These are phyloP conservation scores for Dreissena rostriformis DNA, from an alignment of 1,140 invertebrate species.

Conservation along the genomic window DNA sequence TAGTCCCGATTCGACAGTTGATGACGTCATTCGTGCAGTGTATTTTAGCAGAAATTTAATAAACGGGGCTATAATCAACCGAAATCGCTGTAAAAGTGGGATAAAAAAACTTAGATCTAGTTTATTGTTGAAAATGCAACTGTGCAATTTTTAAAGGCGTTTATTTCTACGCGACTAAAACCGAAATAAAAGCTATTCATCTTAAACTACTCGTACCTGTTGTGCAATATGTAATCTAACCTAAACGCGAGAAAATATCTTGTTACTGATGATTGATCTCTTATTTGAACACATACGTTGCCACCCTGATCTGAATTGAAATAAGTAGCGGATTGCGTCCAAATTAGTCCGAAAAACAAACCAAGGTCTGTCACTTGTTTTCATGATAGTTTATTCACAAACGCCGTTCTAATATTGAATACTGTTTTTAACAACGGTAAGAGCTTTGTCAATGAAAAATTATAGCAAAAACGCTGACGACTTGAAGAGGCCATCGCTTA, in stretches of 20 bases:
- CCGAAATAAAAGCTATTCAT: background rate
- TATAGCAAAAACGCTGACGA: conserved; percentile 1
- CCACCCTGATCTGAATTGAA: background rate
- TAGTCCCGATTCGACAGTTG: too few species aligned
- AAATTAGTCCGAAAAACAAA: conserved; percentile 10
- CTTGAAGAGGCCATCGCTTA: background rate
- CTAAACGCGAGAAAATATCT: background rate
- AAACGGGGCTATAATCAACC: too few species aligned
- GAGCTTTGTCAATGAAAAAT: background rate
- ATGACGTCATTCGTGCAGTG: too few species aligned
- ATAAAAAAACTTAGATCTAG: background rate
- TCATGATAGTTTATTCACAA: background rate
- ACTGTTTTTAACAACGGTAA: background rate
- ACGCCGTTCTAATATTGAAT: background rate
- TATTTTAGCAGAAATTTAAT: too few species aligned
- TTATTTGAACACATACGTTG: background rate
- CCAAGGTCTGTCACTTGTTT: background rate
- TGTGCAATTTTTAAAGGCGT: background rate
- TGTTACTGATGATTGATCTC: background rate
- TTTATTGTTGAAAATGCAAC: background rate
- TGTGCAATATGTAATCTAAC: background rate
- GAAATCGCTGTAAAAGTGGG: too few species aligned
- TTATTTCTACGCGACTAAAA: background rate
- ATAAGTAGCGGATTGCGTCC: background rate
- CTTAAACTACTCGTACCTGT: background rate